These are phyloP conservation scores for Melanostigma gelatinosum DNA, from an alignment of 2,113 vertebrate species.

Conservation along the genomic window DNA sequence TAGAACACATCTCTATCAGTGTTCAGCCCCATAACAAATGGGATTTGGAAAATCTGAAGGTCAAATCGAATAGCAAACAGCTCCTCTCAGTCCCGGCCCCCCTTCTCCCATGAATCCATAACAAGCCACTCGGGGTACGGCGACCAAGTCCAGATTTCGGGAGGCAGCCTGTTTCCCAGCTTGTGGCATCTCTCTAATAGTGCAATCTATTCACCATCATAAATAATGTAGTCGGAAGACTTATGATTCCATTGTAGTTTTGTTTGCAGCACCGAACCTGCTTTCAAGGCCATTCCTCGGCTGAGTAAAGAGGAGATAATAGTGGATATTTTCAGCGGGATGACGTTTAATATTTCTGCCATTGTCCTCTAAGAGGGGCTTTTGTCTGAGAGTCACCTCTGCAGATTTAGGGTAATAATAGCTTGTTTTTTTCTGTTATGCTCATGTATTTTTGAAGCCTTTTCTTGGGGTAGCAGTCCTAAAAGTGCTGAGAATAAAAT, in stretches of 20 bases:
- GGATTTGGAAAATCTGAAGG: constrained; percentile 74
- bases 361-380: background rate
- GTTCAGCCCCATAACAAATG: constrained; percentile 72
- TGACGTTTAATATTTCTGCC: constrained; percentile 28
- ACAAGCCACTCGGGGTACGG: constrained; percentile 52
- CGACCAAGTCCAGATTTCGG: constrained; percentile 26
- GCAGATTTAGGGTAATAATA: background rate
- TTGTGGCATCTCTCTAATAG: constrained; percentile 64
- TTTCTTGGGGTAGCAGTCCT: background rate
- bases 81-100: constrained; percentile 36
- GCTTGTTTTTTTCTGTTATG: background rate
- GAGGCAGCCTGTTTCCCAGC: constrained; percentile 48
- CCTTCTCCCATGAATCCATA: constrained; percentile 61
- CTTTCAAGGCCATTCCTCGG: constrained; percentile 36
- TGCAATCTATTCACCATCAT: constrained; percentile 61
- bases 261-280: background rate
- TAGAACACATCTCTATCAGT: constrained; percentile 66
- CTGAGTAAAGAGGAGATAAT: constrained; percentile 37
- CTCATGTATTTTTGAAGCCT: background rate
- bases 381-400: constrained; percentile 18
- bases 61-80: constrained; percentile 73
- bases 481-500: constrained; percentile 1
- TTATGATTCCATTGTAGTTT: constrained; percentile 57
- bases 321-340: constrained; percentile 35
- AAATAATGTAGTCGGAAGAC: constrained; percentile 67